Base-by-base conservation (phyloP, 1,140 invertebrate species). In the Trichonephila clavipes region DNA sequence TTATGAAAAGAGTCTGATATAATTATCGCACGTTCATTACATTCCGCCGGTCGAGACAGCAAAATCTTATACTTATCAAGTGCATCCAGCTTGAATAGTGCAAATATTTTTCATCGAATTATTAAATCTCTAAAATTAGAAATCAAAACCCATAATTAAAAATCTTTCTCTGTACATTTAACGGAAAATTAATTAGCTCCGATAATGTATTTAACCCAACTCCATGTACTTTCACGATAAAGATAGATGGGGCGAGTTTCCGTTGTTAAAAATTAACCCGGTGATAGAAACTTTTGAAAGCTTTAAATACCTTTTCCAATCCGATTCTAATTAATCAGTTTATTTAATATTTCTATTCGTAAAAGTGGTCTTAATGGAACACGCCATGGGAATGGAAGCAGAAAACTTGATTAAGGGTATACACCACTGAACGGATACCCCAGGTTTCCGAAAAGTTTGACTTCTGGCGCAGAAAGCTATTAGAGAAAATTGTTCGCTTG, bases 281-380 rank as follows among this genome's bases (percentile, higher is more conserved):
- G n/a, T 34, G 21, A 16, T 85, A 24, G n/a, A 10, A 85, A 85
- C 82, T 58, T 58, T 34, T n/a, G 59, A 34, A 34, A 34, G 62
- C 64, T 62, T 66, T 88, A 88, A 88, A 88, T 66, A 62, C 86
- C 40, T 64, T 88, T 88, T 64, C 86, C 40, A 64, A 88, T 88
- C 62, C 61, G 86, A 88, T 88, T 64, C 61, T 21, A 40, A 66
- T 88, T 88, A 88, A 88, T 88, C 51, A 88, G 86, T 88, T 88
- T 88, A 66, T 88, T 88, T 28, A 66, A 88, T 88, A 66, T 18
- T 66, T 66, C 24, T 21, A 10, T 59, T 59, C 58, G 24, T 24
- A 85, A 85, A 85, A 85, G 82, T 85, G 21, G n/a, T 12, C 58
- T 6, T 58, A 61, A 58, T 85, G 51, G 82, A 66, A 88, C 28